Conservation (phyloP, 2,113 vertebrate genomes). For the Xyliphius kryptos region DNA sequence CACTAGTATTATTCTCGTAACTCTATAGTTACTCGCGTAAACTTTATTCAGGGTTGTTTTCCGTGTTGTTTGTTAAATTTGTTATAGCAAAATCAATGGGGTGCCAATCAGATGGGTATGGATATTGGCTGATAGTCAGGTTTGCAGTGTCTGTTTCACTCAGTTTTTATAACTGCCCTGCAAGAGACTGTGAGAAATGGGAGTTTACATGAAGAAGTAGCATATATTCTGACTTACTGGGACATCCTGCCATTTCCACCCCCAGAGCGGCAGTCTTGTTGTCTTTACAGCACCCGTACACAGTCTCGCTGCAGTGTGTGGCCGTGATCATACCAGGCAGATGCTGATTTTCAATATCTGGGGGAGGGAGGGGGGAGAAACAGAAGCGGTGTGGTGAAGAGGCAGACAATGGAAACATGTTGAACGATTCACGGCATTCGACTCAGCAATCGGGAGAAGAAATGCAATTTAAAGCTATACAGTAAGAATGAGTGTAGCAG, state of each 20-base stretch:
- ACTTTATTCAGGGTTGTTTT: no score
- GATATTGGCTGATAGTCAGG: no score
- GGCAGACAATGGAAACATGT: no score
- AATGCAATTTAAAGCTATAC: conserved; percentile 57
- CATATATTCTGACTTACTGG: conserved; percentile 71
- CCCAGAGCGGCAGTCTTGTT: conserved; percentile 79
- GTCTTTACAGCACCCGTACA: conserved; percentile 89
- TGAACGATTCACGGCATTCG: conserved; percentile 36
- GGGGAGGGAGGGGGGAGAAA: conserved; percentile 16
- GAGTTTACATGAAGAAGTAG: conserved; percentile 20
- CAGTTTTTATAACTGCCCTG: no score
- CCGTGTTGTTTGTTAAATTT: no score
- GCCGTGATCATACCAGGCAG: conserved; percentile 44
- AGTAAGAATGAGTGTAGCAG: conserved; percentile 53
- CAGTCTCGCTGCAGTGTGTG: conserved; percentile 73
- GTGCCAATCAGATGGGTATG: no score
- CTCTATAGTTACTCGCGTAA: no score
- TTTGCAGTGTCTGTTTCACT: no score
- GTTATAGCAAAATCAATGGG: no score
- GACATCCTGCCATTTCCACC: conserved; percentile 85
- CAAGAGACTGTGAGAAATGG: no score
- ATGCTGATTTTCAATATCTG: conserved; percentile 41
- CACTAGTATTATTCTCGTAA: no score
- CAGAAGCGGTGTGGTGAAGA: no score
- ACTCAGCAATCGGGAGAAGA: conserved; percentile 48